Conservation (phyloP, 2,797 vertebrate species). For the Apogon hyalosoma region DNA sequence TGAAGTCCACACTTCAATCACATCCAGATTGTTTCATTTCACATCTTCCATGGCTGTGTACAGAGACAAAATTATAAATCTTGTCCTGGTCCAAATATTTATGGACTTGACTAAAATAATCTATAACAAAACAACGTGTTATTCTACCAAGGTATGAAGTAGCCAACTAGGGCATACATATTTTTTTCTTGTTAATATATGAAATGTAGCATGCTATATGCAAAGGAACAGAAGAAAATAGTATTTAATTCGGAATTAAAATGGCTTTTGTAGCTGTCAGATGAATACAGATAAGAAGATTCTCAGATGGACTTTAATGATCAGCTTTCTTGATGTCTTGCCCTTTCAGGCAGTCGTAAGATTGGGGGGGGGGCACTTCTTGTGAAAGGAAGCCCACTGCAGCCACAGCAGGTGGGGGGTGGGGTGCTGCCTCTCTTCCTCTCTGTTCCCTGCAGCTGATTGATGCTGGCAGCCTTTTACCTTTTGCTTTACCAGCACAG, state of each 20-base stretch:
- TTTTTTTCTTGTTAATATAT: no score
- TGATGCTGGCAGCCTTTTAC: conserved; percentile 75
- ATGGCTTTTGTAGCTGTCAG: conserved; percentile 18
- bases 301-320: conserved; percentile 36
- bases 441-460: conserved; percentile 73
- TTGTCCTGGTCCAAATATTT: no score
- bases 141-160: no score
- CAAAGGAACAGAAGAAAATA: no score
- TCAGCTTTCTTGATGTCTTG: conserved; percentile 63
- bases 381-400: conserved; percentile 67
- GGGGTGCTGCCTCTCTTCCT: conserved; percentile 66
- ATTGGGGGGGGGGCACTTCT: conserved; percentile 46
- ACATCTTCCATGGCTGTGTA: no score
- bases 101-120: no score
- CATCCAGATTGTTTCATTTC: no score
- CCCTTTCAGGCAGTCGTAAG: conserved; percentile 64
- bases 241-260: conserved; percentile 19
- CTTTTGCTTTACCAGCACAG: conserved; percentile 66
- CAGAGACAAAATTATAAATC: no score
- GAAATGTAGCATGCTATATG: no score
- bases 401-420: conserved; percentile 65
- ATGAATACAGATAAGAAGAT: conserved; percentile 12
- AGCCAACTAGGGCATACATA: no score
- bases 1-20: no score
- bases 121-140: no score